Base-by-base conservation (phyloP, 2,113 vertebrate species). In the Antennarius striatus region DNA sequence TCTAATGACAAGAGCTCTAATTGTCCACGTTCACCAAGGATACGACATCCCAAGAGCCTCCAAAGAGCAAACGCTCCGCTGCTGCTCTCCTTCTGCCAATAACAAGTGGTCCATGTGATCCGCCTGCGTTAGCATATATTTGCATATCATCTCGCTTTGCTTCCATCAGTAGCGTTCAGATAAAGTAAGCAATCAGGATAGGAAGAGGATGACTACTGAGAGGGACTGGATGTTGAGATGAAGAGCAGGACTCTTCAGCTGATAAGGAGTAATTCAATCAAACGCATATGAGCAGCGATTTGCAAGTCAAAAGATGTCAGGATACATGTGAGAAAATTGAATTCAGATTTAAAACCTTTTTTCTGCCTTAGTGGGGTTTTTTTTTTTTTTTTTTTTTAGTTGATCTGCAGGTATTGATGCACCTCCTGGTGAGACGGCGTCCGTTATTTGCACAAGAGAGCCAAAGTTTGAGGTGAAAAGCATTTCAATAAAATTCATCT, bases 11-110 rank as follows among this genome's bases (percentile, higher is more conserved):
- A 12, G n/a, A 36, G 56, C 42, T 61, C 43, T 55, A 17, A 64
- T 71, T 56, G n/a, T 72, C 54, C 28, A 59, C 42, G 47, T 73
- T 63, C 51, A 30, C 12, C 64, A 15, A 54, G 5, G 3, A 16
- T 64, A 29, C 49, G 16, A 39, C n/a, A 17, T 28, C 50, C 28
- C 53, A 51, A 63, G 47, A 54, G 53, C 77, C 52, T 68, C 48
- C 48, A 40, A 57, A 71, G 28, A 61, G 77, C 55, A 68, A 63
- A 53, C 32, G 32, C 53, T 73, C 60, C 30, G 58, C 48, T 47
- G 54, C 60, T 77, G 81, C 59, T 86, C 76, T 69, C 70, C 39
- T 86, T 86, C 84, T 88, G 79, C 85, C 86, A 82, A 4, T 10
- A 58, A 45, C 40, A 29, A 74, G 57, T 12, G 60, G 67, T 59